Evolutionary conservation across 2,113 vertebrate genomes (phyloP).

Genomic region (Puntigrus tetrazona): DNA sequence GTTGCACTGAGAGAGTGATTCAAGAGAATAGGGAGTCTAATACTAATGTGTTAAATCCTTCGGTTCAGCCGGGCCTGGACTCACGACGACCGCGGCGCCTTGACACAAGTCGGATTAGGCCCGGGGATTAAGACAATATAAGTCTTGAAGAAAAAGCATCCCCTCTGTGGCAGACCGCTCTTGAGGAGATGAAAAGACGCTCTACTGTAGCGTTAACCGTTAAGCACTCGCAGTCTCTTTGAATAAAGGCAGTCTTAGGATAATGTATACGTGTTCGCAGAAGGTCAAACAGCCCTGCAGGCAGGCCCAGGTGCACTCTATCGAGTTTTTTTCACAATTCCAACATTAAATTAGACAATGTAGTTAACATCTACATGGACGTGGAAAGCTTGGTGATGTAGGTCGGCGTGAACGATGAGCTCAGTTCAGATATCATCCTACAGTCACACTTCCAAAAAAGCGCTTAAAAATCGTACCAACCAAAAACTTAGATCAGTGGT

Average conservation of each 20-base stretch:
- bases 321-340: not conserved
- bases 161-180: not conserved
- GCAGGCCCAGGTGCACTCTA: not conserved
- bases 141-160: conserved; percentile 19
- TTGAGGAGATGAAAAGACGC: conserved; percentile 15
- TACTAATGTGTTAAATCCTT: conserved; percentile 38
- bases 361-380: not conserved
- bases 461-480: not conserved
- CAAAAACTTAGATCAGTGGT: not conserved
- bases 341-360: not conserved
- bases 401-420: not conserved
- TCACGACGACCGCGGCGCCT: not conserved
- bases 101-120: conserved; percentile 37
- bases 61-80: conserved; percentile 31
- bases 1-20: conserved; percentile 8
- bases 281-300: not conserved
- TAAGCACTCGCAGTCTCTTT: not conserved
- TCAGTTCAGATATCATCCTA: not conserved
- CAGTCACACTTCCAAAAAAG: too few species aligned
- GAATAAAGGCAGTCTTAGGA: conserved; percentile 10
- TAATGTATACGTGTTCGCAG: not conserved
- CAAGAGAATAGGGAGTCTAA: conserved; percentile 1
- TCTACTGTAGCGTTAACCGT: conserved; percentile 9
- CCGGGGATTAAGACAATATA: conserved; percentile 41
- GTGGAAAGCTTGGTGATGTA: not conserved